phyloP scores from a whole-genome alignment of 1,140 invertebrate species.

The Aphelinus atriplicis region DNA sequence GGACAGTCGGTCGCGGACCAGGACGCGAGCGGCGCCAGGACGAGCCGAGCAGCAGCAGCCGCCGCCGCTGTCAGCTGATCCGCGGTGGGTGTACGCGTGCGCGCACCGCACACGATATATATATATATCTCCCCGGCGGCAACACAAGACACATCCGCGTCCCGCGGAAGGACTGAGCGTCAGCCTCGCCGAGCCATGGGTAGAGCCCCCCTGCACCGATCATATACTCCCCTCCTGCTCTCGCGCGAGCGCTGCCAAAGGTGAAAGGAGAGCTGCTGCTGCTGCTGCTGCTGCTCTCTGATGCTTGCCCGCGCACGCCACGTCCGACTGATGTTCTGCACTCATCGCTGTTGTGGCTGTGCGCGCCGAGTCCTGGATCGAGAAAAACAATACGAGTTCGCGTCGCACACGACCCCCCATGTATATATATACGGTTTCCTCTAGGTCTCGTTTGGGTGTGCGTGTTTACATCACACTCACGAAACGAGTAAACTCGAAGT shows the following conservation, averaged over 20 bases:
- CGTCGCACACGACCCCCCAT: too few relatives aligned
- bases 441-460: too few relatives aligned
- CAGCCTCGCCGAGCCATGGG: slow-evolving; percentile 20
- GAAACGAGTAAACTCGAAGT: too few relatives aligned
- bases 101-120: neutral
- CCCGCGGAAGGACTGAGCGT: slow-evolving; percentile 52
- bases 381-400: too few relatives aligned
- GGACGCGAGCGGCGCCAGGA: too few relatives aligned
- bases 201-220: too few relatives aligned
- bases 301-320: neutral
- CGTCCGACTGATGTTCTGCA: neutral
- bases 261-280: neutral
- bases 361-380: neutral
- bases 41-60: too few relatives aligned
- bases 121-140: neutral
- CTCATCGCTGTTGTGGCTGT: neutral
- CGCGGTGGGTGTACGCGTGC: neutral
- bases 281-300: neutral
- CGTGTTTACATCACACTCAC: too few relatives aligned
- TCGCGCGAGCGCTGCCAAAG: neutral
- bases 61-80: too few relatives aligned
- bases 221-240: slow-evolving; percentile 44
- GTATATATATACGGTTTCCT: too few relatives aligned
- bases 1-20: too few relatives aligned
- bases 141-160: slow-evolving; percentile 48